Conservation (phyloP, 2,113 vertebrate species). For the Pterocles burchelli region DNA sequence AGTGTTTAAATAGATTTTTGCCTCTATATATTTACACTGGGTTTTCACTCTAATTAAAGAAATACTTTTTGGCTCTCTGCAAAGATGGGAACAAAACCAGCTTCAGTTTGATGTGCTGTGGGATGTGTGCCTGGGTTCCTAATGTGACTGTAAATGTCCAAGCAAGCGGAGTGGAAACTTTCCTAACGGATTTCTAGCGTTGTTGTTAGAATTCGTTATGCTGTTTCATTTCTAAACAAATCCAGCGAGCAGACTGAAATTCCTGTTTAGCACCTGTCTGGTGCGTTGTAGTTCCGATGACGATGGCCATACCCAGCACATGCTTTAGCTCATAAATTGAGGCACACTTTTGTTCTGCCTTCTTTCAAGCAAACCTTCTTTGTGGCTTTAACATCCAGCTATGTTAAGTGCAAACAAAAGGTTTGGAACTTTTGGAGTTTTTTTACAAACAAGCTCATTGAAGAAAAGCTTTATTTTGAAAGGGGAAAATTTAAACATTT, state of each 20-base stretch:
- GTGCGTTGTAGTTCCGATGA: not conserved
- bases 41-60: not conserved
- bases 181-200: not conserved
- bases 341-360: not conserved
- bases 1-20: not conserved
- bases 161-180: not conserved
- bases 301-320: not conserved
- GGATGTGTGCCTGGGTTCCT: not conserved
- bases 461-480: not conserved
- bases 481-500: not conserved
- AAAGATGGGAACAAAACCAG: not conserved
- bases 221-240: not conserved
- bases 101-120: fast-evolving
- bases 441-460: slow-evolving; percentile 5
- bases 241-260: not conserved
- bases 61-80: not conserved
- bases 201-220: slow-evolving; percentile 24
- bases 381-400: slow-evolving; percentile 15
- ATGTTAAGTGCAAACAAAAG: not conserved
- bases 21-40: not conserved
- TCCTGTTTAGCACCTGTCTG: slow-evolving; percentile 39
- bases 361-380: slow-evolving; percentile 20
- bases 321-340: not conserved
- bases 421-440: not conserved
- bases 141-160: not conserved